These are phyloP conservation scores for Aulostomus chinensis DNA, from an alignment of 2,797 vertebrate genomes.

Conservation along the genomic window DNA sequence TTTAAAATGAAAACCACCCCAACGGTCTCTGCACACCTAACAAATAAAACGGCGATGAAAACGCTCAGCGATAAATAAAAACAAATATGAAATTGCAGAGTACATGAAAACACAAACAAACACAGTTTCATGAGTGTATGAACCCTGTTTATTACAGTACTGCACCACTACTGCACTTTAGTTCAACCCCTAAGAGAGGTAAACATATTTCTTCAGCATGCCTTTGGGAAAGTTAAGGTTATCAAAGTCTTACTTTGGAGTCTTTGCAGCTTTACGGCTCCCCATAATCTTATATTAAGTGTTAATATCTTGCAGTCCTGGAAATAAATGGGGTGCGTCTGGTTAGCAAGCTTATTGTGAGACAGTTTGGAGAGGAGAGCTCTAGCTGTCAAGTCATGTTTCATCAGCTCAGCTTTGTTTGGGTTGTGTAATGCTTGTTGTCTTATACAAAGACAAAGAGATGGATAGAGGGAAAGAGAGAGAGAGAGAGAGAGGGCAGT, in stretches of 20 bases:
- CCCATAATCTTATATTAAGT: constrained; percentile 15
- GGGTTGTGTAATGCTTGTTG: constrained; percentile 50
- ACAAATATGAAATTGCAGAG: too few relatives aligned
- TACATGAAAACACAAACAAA: too few relatives aligned
- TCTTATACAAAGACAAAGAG: constrained; percentile 35
- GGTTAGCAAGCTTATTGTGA: constrained; percentile 30
- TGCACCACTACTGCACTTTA: neutral
- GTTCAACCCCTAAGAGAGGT: neutral
- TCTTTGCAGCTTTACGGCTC: neutral
- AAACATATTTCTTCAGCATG: neutral
- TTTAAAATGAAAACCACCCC: too few relatives aligned
- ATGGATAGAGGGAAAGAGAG: constrained; percentile 2
- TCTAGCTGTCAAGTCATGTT: constrained; percentile 54
- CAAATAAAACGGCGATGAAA: too few relatives aligned
- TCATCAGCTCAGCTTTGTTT: constrained; percentile 50
- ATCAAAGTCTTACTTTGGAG: constrained; percentile 1
- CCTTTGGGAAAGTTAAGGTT: neutral
- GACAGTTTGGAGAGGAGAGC: constrained; percentile 48
- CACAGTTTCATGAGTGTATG: too few relatives aligned
- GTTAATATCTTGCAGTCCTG: constrained; percentile 11
- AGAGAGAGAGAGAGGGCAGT: neutral
- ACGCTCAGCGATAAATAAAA: too few relatives aligned
- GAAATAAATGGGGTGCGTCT: constrained; percentile 29
- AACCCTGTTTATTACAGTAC: too few relatives aligned
- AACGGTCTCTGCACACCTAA: too few relatives aligned